Evolutionary conservation across 2,888 invertebrate genomes (phyloP), one percentile per base, ranked within the genome.

Genomic region (Ametastegia equiseti): DNA sequence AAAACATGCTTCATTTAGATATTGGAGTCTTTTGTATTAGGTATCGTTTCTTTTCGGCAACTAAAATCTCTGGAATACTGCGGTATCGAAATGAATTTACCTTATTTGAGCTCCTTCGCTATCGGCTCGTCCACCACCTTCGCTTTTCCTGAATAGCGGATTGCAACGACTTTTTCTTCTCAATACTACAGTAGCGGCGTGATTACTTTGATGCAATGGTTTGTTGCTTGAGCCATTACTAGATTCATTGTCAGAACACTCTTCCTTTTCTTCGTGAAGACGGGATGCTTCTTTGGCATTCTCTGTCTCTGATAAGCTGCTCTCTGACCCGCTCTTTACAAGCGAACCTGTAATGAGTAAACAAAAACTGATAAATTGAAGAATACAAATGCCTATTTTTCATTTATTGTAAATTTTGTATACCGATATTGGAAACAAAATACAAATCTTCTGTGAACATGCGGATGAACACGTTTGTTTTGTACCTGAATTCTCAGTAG

Each of bases 281-380:
- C 95, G 94, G 6, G 94, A 94, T 0, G 95, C 95, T 86, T 96
- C 96, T 87, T 96, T 96, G 6, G 95, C 94, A 88, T 95, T 96
- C 36, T 92, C 95, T 0, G 95, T 95, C 88, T 97, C 97, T 0
- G 97, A 97, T 78, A 97, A 93, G 84, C 97, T 97, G 88, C 97
- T 97, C 88, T 97, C 97, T 0, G 97, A 97, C n/a, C 95, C 97
- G 30, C 97, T 97, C 92, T 97, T 97, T 77, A 94, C 94, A 77
- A 97, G 90, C 85, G 92, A 92, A 73, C 93, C 94, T 91, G 83
- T 4, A 78, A 84, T 69, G 75, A 79, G 71, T 47, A n/a, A n/a
- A n/a, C n/a, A n/a, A n/a, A n/a, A n/a, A 82, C 27, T 81, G 27
- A 54, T 78, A n/a, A 42, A 60, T 13, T 60, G 13, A 54, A 13